Percentiles rank a stretch among this genome's conserved stretches.
phyloP scores from a whole-genome alignment of 2,888 invertebrate genomes.

The Hetaerina titia region DNA sequence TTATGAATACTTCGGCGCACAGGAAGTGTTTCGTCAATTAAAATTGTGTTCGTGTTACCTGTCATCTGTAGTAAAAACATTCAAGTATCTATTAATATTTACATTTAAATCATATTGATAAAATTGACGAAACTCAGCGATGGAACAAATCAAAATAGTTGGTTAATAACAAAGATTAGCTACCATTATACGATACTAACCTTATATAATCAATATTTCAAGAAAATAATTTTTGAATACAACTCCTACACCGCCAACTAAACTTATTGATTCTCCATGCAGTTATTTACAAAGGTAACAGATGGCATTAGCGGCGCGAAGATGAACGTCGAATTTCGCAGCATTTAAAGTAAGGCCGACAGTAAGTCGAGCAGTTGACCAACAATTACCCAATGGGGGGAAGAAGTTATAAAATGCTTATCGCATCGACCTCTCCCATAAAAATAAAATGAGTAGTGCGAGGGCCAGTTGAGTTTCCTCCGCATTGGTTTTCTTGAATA shows the following conservation, averaged over 20 bases:
- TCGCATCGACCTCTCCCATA: constrained; percentile 24
- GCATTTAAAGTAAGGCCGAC: constrained; percentile 23
- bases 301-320: constrained; percentile 17
- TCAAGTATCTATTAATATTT: not conserved
- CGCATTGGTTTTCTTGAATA: constrained; percentile 14
- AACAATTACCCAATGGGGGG: not conserved
- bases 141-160: not conserved
- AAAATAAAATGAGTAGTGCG: constrained; percentile 46
- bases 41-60: not conserved
- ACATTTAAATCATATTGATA: not conserved
- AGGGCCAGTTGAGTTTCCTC: constrained; percentile 32
- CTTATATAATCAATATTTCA: not conserved
- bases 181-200: not conserved
- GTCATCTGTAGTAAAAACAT: not conserved
- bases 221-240: not conserved
- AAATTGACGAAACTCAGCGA: not conserved
- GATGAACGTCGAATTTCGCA: constrained; percentile 1
- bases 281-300: not conserved
- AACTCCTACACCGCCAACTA: not conserved
- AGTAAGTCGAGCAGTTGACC: not conserved
- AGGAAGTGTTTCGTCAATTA: not conserved
- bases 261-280: not conserved
- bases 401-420: constrained; percentile 44
- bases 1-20: not conserved
- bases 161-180: not conserved